A percentile compares a stretch with the other conserved stretches of the same genome.
Evolutionary conservation across 2,797 vertebrate species (phyloP).

Genomic region (Sebastes iracundus): DNA sequence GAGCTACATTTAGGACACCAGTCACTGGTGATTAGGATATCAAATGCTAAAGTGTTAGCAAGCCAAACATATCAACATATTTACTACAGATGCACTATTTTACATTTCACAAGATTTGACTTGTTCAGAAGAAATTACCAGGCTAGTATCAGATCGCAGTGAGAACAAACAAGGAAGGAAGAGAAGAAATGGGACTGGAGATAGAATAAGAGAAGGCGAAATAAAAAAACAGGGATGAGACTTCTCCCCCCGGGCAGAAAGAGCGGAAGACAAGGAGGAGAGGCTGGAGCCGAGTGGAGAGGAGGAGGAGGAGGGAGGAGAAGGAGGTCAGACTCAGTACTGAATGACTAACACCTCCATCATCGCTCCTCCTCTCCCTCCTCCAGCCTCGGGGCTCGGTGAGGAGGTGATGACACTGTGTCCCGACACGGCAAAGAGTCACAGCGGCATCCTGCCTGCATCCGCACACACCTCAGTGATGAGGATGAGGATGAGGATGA

Average conservation of each 20-base stretch:
- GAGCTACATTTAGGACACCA: neutral
- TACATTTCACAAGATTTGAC: neutral
- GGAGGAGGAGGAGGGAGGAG: slow-evolving; percentile 27
- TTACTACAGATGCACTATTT: neutral
- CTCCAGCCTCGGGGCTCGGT: slow-evolving; percentile 23
- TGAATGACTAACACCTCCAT: slow-evolving; percentile 63
- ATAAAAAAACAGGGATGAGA: slow-evolving; percentile 6
- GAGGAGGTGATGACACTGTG: slow-evolving; percentile 65
- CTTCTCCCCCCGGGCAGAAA: slow-evolving; percentile 5
- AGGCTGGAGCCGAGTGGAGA: neutral
- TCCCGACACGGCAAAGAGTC: slow-evolving; percentile 22
- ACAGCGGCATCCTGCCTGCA: slow-evolving; percentile 26
- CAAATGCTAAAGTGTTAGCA: neutral
- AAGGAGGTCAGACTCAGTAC: slow-evolving; percentile 38
- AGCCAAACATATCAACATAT: neutral
- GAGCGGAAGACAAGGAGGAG: neutral
- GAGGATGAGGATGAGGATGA: neutral
- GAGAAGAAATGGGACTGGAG: neutral
- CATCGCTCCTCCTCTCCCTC: slow-evolving; percentile 15
- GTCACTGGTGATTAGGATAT: neutral
- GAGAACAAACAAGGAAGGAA: neutral
- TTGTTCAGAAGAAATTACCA: neutral
- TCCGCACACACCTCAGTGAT: slow-evolving; percentile 23
- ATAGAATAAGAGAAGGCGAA: neutral
- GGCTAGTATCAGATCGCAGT: neutral